phyloP scores from a whole-genome alignment of 2,888 invertebrate species.

The Cosmorhoe ocellata region DNA sequence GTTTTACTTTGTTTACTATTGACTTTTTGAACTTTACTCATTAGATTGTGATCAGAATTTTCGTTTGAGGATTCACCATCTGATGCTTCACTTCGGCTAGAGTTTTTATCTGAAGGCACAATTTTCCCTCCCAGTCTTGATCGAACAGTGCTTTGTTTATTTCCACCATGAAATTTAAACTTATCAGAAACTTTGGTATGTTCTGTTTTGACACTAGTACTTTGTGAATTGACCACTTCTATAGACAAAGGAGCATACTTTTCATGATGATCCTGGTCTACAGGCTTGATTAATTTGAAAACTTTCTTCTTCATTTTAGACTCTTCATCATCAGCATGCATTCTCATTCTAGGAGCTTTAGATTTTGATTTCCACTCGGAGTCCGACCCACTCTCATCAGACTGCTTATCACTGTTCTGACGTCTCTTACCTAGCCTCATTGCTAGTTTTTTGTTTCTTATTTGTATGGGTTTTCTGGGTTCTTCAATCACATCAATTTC shows the following conservation, averaged over 20 bases:
- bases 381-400: slow-evolving; percentile 75
- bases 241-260: slow-evolving; percentile 69
- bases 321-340: slow-evolving; percentile 95
- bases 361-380: slow-evolving; percentile 83
- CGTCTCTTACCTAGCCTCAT: slow-evolving; percentile 65
- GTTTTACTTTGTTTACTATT: slow-evolving; percentile 55
- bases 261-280: slow-evolving; percentile 35
- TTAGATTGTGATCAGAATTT: slow-evolving; percentile 63
- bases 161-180: slow-evolving; percentile 54
- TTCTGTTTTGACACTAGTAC: slow-evolving; percentile 53
- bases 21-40: slow-evolving; percentile 79
- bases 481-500: slow-evolving; percentile 47
- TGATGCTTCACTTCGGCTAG: slow-evolving; percentile 40
- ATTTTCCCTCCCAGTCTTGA: slow-evolving; percentile 69
- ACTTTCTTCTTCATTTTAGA: slow-evolving; percentile 73
- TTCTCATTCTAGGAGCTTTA: slow-evolving; percentile 89
- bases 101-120: slow-evolving; percentile 25
- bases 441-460: slow-evolving; percentile 68
- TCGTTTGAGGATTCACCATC: slow-evolving; percentile 58
- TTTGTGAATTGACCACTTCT: slow-evolving; percentile 65
- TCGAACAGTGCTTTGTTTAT: slow-evolving; percentile 43
- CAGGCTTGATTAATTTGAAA: slow-evolving; percentile 41
- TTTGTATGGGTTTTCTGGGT: slow-evolving; percentile 46
- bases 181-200: slow-evolving; percentile 64
- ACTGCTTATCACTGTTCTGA: slow-evolving; percentile 46